Conservation (phyloP, 2,113 vertebrate genomes). For the Glareola pratincola region DNA sequence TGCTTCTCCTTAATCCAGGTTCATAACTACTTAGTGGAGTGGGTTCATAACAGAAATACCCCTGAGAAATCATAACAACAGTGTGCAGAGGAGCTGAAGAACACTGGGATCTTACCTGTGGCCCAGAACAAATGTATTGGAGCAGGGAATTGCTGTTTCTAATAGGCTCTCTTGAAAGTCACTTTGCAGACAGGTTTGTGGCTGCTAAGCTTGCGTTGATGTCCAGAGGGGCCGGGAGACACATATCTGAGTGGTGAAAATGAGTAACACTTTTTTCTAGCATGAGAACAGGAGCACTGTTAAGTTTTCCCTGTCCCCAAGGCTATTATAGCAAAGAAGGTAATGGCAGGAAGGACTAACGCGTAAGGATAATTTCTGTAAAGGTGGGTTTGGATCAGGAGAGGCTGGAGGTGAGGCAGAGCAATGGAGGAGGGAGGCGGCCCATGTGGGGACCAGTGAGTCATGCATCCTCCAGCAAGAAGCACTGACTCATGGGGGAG, state of each 20-base stretch:
- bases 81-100: not conserved
- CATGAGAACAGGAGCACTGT: not conserved
- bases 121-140: not conserved
- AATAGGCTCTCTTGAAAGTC: not conserved
- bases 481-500: constrained; percentile 50
- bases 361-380: not conserved
- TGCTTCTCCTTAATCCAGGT: constrained; percentile 39
- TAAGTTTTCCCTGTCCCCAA: not conserved
- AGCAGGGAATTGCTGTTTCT: not conserved
- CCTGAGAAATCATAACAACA: not conserved
- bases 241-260: not conserved
- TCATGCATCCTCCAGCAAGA: constrained; percentile 46
- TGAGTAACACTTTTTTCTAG: not conserved
- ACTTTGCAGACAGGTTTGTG: not conserved
- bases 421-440: constrained; percentile 17
- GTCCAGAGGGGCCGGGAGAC: not conserved
- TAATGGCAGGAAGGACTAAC: not conserved
- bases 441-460: constrained; percentile 13
- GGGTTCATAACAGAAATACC: not conserved
- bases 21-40: not conserved
- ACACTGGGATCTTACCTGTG: not conserved
- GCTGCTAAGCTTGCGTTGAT: not conserved
- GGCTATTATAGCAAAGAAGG: not conserved
- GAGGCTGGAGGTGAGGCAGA: constrained; percentile 52
- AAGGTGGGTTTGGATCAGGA: constrained; percentile 27